Percentiles rank a stretch among this genome's conserved stretches.
These are phyloP conservation scores for Eumaeus atala DNA, from an alignment of 1,140 invertebrate genomes.

Conservation along the genomic window DNA sequence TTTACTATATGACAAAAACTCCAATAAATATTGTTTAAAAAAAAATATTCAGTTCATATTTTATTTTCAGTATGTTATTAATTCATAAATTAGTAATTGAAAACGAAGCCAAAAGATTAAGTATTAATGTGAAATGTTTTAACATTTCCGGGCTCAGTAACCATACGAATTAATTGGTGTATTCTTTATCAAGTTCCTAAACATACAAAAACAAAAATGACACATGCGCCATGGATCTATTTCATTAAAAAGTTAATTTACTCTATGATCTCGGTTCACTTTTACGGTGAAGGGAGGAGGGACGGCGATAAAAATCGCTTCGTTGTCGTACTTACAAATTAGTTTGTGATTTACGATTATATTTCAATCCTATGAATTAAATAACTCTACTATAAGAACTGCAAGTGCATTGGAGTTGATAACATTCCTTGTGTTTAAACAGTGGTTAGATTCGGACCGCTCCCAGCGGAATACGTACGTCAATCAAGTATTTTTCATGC, in stretches of 20 bases:
- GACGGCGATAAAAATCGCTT: slow-evolving; percentile 61
- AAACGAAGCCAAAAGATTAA: no score
- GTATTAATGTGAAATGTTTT: no score
- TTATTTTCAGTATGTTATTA: no score
- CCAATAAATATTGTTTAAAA: no score
- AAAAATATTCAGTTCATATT: no score
- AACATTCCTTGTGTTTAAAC: slow-evolving; percentile 29
- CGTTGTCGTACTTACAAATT: slow-evolving; percentile 62
- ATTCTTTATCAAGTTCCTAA: no score
- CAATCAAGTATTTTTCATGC: slow-evolving; percentile 68
- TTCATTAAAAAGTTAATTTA: not conserved
- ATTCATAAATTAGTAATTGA: no score
- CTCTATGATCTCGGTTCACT: slow-evolving; percentile 8
- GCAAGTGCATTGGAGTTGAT: slow-evolving; percentile 35
- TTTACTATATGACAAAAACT: no score
- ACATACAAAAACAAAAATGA: no score
- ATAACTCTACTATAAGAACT: slow-evolving; percentile 44
- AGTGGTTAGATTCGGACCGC: slow-evolving; percentile 61
- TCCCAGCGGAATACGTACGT: slow-evolving; percentile 66
- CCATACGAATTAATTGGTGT: no score
- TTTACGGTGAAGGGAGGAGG: slow-evolving; percentile 67
- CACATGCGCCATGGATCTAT: no score
- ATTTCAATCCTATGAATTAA: slow-evolving; percentile 48
- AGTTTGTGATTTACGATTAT: slow-evolving; percentile 48
- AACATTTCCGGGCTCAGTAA: no score